Evolutionary conservation across 2,888 invertebrate species (phyloP).

Genomic region (Callimorpha dominula): DNA sequence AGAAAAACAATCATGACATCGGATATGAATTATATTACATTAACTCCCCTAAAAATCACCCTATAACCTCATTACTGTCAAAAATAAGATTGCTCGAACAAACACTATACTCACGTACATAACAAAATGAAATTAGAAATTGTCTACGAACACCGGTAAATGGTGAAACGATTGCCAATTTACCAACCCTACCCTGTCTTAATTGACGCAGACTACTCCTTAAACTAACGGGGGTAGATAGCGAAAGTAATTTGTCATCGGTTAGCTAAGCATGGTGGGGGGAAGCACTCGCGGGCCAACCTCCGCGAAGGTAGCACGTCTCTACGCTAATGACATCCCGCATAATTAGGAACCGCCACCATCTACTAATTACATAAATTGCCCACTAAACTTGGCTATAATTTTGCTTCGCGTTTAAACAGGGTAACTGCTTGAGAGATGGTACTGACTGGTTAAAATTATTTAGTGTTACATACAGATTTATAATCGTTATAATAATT

Average conservation of each 20-base stretch:
- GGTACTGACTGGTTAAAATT: slow-evolving; percentile 48
- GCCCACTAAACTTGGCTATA: slow-evolving; percentile 82
- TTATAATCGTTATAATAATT: slow-evolving; percentile 5
- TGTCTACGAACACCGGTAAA: slow-evolving; percentile 79
- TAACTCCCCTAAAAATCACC: slow-evolving; percentile 62
- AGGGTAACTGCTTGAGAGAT: slow-evolving; percentile 56
- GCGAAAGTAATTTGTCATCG: slow-evolving; percentile 85
- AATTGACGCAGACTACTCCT: slow-evolving; percentile 84
- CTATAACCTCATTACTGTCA: slow-evolving; percentile 62
- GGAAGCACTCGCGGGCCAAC: slow-evolving; percentile 59
- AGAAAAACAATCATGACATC: slow-evolving; percentile 56
- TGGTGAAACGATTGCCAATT: slow-evolving; percentile 85
- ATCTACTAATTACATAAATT: slow-evolving; percentile 85
- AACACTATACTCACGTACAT: slow-evolving; percentile 50
- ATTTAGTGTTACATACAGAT: slow-evolving; percentile 41
- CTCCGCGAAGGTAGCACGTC: slow-evolving; percentile 73
- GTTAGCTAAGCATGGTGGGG: slow-evolving; percentile 78
- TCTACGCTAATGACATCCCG: slow-evolving; percentile 81
- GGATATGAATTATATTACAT: slow-evolving; percentile 62
- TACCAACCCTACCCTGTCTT: slow-evolving; percentile 81
- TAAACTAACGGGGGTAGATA: slow-evolving; percentile 78
- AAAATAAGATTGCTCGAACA: slow-evolving; percentile 50
- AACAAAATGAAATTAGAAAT: slow-evolving; percentile 74
- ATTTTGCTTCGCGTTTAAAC: slow-evolving; percentile 71
- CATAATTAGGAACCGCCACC: slow-evolving; percentile 83